phyloP scores from a whole-genome alignment of 2,888 invertebrate genomes.

The Branchellion lobata region DNA sequence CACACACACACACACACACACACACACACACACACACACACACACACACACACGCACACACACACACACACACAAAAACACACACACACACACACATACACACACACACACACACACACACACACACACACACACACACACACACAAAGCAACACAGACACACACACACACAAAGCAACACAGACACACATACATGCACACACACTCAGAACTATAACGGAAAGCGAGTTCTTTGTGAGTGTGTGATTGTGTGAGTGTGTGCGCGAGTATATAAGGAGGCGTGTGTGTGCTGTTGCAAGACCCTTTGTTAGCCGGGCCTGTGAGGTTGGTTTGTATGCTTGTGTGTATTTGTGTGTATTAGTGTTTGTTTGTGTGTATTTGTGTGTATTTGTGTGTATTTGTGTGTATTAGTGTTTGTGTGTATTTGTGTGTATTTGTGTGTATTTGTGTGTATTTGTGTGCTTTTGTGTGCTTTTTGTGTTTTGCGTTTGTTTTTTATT shows the following conservation, averaged over 20 bases:
- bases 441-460: neutral
- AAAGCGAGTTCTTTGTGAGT: neutral
- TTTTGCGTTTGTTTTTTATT: neutral
- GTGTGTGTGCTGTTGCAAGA: neutral
- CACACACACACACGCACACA: constrained; percentile 32
- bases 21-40: constrained; percentile 17
- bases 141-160: constrained; percentile 10
- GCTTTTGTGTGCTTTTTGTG: neutral
- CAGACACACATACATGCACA: constrained; percentile 28
- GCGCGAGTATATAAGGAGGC: neutral
- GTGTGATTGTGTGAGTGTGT: neutral
- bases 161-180: neutral
- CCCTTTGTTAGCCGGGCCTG: neutral
- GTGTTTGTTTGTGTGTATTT: no score
- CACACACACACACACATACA: neutral
- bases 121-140: neutral
- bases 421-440: neutral
- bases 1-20: neutral
- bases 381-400: no score
- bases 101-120: neutral
- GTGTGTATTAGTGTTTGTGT: neutral
- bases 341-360: neutral
- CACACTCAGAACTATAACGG: neutral
- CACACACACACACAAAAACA: constrained; percentile 18
- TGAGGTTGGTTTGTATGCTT: neutral